A percentile compares a stretch with the other conserved stretches of the same genome.
These are phyloP conservation scores for Pheosia gnoma DNA, from an alignment of 2,888 invertebrate species.

Conservation along the genomic window DNA sequence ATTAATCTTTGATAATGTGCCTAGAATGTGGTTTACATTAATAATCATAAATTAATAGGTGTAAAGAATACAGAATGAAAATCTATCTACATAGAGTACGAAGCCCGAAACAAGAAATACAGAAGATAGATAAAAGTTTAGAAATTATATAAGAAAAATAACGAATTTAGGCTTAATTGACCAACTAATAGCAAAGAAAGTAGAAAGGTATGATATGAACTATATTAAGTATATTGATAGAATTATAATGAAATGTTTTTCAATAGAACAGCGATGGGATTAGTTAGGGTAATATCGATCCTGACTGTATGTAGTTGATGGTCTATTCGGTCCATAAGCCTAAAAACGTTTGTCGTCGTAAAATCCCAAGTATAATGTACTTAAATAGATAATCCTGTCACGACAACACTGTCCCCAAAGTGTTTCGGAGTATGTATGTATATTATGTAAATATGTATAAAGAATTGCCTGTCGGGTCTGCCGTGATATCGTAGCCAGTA, in stretches of 20 bases:
- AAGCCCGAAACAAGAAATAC: background rate
- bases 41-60: background rate
- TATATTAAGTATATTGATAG: background rate
- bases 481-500: slow-evolving; percentile 77
- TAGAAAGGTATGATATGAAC: slow-evolving; percentile 5
- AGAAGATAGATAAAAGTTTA: slow-evolving; percentile 15
- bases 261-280: background rate
- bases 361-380: slow-evolving; percentile 11
- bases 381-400: slow-evolving; percentile 33
- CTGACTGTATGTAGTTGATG: background rate
- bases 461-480: slow-evolving; percentile 74
- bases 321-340: slow-evolving; percentile 40
- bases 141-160: slow-evolving; percentile 15
- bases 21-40: background rate
- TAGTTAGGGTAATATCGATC: background rate
- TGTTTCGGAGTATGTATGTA: slow-evolving; percentile 40
- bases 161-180: slow-evolving; percentile 44
- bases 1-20: background rate
- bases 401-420: slow-evolving; percentile 39
- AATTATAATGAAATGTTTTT: background rate
- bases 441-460: slow-evolving; percentile 26
- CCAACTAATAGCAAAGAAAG: slow-evolving; percentile 26
- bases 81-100: slow-evolving; percentile 6
- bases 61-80: slow-evolving; percentile 3
- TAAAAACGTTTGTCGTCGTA: slow-evolving; percentile 31